These are phyloP conservation scores for Misgurnus mizolepis DNA, from an alignment of 2,113 vertebrate species.

Conservation along the genomic window DNA sequence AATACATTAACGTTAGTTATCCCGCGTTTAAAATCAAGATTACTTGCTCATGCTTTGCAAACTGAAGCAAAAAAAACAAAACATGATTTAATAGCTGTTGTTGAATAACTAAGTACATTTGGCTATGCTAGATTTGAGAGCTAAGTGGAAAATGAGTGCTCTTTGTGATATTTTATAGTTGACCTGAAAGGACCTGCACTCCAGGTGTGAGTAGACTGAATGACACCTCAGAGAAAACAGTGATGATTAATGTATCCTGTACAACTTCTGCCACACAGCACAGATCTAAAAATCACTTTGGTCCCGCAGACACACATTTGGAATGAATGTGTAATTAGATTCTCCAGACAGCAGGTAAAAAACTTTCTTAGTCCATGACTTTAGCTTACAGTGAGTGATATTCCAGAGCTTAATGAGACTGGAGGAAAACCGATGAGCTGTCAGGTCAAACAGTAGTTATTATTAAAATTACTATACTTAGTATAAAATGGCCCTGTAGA, in stretches of 20 bases:
- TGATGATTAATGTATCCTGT: background rate
- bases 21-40: no score
- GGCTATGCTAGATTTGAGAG: background rate
- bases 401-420: background rate
- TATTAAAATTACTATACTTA: background rate
- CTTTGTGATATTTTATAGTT: background rate
- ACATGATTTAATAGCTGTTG: no score
- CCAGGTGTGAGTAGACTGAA: slow-evolving; percentile 12
- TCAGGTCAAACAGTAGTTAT: background rate
- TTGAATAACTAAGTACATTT: background rate
- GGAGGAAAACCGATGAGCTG: background rate
- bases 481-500: slow-evolving; percentile 13
- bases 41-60: no score
- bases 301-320: slow-evolving; percentile 1
- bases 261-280: background rate
- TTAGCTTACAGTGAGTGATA: background rate
- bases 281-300: background rate
- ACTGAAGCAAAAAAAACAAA: no score
- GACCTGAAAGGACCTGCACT: background rate
- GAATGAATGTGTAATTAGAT: slow-evolving; percentile 14
- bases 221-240: slow-evolving; percentile 15
- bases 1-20: no score
- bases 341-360: slow-evolving; percentile 3
- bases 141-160: background rate
- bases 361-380: slow-evolving; percentile 12